Percentiles rank a stretch among this genome's conserved stretches.
These are phyloP conservation scores for Tenthredo amoena DNA, from an alignment of 2,888 invertebrate genomes.

Conservation along the genomic window DNA sequence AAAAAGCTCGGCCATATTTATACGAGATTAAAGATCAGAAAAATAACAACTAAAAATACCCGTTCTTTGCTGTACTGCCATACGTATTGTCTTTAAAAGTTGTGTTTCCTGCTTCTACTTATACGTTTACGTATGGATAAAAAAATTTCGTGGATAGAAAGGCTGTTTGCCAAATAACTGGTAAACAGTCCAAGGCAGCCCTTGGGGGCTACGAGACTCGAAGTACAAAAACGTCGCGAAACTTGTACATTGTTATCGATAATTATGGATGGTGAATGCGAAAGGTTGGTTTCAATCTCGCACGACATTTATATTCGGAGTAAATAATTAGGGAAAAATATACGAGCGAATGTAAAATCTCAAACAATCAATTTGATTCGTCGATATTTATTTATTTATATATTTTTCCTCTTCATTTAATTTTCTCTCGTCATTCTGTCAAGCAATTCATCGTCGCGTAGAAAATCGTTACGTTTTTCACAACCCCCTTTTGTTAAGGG, in stretches of 20 bases:
- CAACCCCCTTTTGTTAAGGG: not conserved
- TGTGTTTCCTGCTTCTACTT: not conserved
- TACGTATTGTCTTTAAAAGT: not conserved
- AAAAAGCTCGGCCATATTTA: not conserved
- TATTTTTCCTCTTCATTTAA: not conserved
- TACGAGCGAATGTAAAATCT: not conserved
- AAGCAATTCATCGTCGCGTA: slow-evolving; percentile 25
- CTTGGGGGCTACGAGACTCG: not conserved
- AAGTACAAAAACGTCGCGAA: not conserved
- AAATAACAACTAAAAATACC: not conserved
- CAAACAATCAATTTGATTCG: not conserved
- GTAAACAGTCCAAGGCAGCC: too few relatives aligned
- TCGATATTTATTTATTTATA: not conserved
- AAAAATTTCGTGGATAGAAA: not conserved
- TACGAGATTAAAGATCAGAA: not conserved
- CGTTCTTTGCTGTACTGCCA: not conserved
- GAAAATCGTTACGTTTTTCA: slow-evolving; percentile 33
- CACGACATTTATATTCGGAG: not conserved
- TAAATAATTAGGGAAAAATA: not conserved
- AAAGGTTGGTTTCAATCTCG: not conserved
- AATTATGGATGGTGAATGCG: not conserved
- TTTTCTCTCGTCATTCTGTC: slow-evolving; percentile 25
- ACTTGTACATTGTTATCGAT: not conserved
- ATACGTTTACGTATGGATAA: not conserved
- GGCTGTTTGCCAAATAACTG: not conserved